These are phyloP conservation scores for Semotilus atromaculatus DNA, from an alignment of 2,797 vertebrate genomes.

Conservation along the genomic window DNA sequence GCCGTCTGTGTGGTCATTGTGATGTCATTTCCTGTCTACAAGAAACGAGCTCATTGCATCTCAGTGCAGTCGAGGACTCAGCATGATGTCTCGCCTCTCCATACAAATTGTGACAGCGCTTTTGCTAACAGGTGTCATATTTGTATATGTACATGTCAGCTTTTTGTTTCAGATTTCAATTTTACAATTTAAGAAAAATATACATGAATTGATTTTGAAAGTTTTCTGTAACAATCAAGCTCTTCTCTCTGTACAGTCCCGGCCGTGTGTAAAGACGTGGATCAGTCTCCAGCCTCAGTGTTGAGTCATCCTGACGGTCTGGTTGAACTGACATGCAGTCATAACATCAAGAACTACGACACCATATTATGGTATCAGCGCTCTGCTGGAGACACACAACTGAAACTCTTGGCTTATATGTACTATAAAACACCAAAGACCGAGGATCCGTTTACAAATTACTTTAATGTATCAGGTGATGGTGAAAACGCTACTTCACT, in stretches of 20 bases:
- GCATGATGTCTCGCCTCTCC: constrained; percentile 19
- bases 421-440: not conserved
- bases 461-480: constrained; percentile 33
- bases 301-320: not conserved
- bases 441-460: constrained; percentile 3
- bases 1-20: not conserved
- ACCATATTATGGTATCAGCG: constrained; percentile 52
- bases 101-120: not conserved
- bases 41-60: not conserved
- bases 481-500: not conserved
- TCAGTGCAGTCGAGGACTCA: not conserved
- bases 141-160: not conserved
- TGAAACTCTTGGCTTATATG: constrained; percentile 36
- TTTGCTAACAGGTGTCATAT: constrained; percentile 6
- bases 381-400: not conserved
- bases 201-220: not conserved
- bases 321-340: constrained; percentile 36
- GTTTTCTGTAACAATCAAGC: not conserved
- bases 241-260: not conserved
- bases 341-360: constrained; percentile 5
- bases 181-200: not conserved
- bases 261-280: not conserved
- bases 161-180: not conserved
- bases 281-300: constrained; percentile 28
- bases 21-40: constrained; percentile 39